Percentiles rank a stretch among this genome's conserved stretches.
Evolutionary conservation across 2,888 invertebrate genomes (phyloP).

Genomic region (Oegoconia quadripuncta): DNA sequence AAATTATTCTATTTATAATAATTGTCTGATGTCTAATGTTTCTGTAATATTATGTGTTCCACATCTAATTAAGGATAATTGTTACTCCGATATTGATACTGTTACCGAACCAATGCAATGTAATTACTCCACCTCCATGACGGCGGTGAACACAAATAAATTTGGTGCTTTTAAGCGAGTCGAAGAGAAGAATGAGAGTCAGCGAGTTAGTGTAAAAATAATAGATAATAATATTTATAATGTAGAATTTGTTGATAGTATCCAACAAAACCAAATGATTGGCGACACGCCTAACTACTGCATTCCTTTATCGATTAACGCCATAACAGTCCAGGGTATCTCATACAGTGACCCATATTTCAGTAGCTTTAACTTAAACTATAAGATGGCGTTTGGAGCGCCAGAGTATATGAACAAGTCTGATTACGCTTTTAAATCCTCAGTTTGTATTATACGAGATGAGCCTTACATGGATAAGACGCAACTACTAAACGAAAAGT

Average conservation of each 20-base stretch:
- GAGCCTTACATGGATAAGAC: constrained; percentile 67
- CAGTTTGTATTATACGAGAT: constrained; percentile 77
- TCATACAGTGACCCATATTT: constrained; percentile 80
- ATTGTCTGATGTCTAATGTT: constrained; percentile 78
- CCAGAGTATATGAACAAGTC: constrained; percentile 80
- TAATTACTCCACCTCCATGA: constrained; percentile 81
- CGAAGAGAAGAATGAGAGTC: constrained; percentile 76
- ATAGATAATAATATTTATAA: constrained; percentile 80
- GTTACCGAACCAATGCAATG: constrained; percentile 81
- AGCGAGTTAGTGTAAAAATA: constrained; percentile 77
- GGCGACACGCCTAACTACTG: constrained; percentile 78
- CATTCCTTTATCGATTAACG: constrained; percentile 80
- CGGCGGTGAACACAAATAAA: constrained; percentile 79
- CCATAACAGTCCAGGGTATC: constrained; percentile 81
- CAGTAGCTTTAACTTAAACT: constrained; percentile 80
- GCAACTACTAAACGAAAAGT: constrained; percentile 66
- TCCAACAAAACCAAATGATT: constrained; percentile 80
- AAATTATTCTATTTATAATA: constrained; percentile 81
- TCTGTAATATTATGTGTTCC: constrained; percentile 83
- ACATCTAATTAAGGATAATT: constrained; percentile 79
- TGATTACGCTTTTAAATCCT: constrained; percentile 81
- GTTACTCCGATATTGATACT: constrained; percentile 78
- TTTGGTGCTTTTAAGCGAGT: constrained; percentile 79
- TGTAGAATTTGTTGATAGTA: constrained; percentile 78
- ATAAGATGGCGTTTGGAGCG: constrained; percentile 77